Evolutionary conservation across 2,888 invertebrate genomes (phyloP), one percentile per base, ranked within the genome.

Genomic region (Agapetus fuscipes): DNA sequence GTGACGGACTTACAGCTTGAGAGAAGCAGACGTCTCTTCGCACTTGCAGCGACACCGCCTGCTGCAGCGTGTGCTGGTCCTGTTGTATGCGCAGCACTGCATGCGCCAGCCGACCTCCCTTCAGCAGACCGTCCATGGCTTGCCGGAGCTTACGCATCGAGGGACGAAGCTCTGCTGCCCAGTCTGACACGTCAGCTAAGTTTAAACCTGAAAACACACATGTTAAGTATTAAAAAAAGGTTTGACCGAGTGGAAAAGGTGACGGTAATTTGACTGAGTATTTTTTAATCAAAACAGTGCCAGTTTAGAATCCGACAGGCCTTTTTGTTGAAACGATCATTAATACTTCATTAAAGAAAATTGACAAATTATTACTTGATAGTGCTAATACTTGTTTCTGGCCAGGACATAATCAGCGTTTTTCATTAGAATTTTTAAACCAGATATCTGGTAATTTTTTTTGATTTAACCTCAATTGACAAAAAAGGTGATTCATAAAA

Each of bases 1-100:
- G n/a, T n/a, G n/a, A n/a, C n/a, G n/a, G n/a, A 20, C 76, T 75
- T 64, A 91, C 88, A 49, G 91, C 86, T 63, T 94, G 93, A 3
- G 91, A 84, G 57, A 91, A 90, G 59, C 91, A 89, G 11, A 88
- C 85, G 61, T 94, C 90, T 38, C 94, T 66, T 25, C 94, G 67
- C 41, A 59, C 60, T 49, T 89, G 89, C 52, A 86, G 73, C 3
- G 85, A 78, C n/a, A 71, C 66, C 37, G 71, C 57, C 7, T 44
- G 39, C 14, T 44, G 47, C n/a, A 45, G 25, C 42, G 81, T 81
- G 11, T 81, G 63, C 39, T 83, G 80, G 49, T 84, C 86, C 33
- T 75, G 72, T 50, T 86, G 81, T 15, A 90, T 72, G 3, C 89
- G 68, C 56, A 87, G 77, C 10, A 88, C 87, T 3, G 87, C 87